Base-by-base conservation (phyloP, 1,140 invertebrate species). In the Zelostemma sp. region DNA sequence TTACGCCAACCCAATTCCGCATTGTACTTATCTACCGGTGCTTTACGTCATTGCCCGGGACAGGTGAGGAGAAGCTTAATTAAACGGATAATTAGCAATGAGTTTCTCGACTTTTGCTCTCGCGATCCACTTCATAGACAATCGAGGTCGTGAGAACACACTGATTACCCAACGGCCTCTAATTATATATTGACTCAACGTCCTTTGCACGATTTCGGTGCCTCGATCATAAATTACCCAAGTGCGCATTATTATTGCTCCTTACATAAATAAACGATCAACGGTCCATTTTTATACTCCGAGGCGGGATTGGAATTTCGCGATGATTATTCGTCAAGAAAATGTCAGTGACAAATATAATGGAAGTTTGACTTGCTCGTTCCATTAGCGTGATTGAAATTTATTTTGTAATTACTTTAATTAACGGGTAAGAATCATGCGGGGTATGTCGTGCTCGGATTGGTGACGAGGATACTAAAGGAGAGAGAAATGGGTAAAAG, bases 381-480 rank as follows among this genome's bases (percentile, higher is more conserved):
- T 76, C 82, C 83, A 85, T 85, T 85, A 85, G 77, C 77, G 78
- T 83, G 80, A 85, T 85, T 85, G 81, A 79, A 84, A 82, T 85
- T 84, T 84, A 85, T 85, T 84, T 83, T 81, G 81, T 83, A 84
- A 85, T 85, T 85, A 84, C 80, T 85, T 84, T 82, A 84, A 85
- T 85, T 85, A 84, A 81, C 75, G 74, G 80, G 75, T 76, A 80
- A 66, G 63, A 70, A 75, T 55, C 61, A 31, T 28, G 56, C 62
- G 16, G 19, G 58, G 59, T 67, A 28, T 57, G 61, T 66, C 62
- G 61, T 55, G 3, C 25, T 49, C 48, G 71, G 53, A 59, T 68
- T 38, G 43, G 45, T 45, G 51, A 59, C 49, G 65, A 66, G 53
- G 55, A 47, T 41, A 50, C 17, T 57, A 58, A 67, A 72, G 55